phyloP scores from a whole-genome alignment of 2,113 vertebrate genomes.

The Neotragus pygmaeus region DNA sequence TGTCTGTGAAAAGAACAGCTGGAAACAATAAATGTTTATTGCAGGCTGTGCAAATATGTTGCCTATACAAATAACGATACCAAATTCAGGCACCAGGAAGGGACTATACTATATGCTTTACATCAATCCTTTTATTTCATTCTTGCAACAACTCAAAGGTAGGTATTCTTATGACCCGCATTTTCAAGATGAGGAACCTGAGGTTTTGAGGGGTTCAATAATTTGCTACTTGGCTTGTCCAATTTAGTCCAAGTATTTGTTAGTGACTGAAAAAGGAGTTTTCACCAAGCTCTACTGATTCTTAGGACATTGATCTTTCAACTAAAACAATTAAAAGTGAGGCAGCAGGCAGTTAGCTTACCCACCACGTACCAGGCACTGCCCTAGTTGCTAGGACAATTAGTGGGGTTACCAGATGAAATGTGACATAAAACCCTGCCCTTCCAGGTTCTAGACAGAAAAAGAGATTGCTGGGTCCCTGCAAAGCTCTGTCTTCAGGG shows the following conservation, averaged over 20 bases:
- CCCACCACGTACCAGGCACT: background rate
- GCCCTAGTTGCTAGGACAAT: background rate
- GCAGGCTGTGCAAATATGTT: background rate
- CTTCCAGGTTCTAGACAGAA: background rate
- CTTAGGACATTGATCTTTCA: background rate
- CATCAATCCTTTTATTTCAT: background rate
- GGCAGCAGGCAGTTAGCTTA: background rate
- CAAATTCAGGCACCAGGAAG: background rate
- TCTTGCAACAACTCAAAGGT: background rate
- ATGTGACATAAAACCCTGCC: background rate
- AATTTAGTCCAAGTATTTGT: background rate
- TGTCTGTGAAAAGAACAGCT: background rate
- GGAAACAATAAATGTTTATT: background rate
- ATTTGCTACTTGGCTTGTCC: background rate
- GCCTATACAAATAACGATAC: background rate
- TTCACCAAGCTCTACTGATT: background rate
- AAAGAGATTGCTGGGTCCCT: background rate
- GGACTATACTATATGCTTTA: background rate
- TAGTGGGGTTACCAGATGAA: background rate
- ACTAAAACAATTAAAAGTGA: background rate
- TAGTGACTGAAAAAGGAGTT: background rate
- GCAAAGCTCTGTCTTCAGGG: background rate
- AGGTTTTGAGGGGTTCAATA: background rate
- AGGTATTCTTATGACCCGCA: background rate
- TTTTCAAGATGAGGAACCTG: background rate